phyloP scores from a whole-genome alignment of 2,888 invertebrate species.

The Ellobium chinense region DNA sequence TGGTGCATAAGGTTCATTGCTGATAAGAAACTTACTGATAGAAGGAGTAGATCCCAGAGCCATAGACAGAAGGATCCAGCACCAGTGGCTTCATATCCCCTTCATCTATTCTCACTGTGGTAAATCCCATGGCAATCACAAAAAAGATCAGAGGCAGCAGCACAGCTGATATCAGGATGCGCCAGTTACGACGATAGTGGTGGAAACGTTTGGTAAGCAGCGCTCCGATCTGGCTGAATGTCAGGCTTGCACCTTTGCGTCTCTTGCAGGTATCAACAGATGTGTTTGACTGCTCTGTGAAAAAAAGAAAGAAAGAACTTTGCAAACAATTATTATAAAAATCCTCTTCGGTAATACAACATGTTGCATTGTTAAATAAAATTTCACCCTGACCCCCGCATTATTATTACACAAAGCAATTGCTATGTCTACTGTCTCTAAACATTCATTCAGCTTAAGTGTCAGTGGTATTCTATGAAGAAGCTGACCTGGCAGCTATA shows the following conservation, averaged over 20 bases:
- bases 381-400: no score
- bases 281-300: not conserved
- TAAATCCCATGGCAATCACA: constrained; percentile 76
- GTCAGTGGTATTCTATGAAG: no score
- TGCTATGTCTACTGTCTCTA: no score
- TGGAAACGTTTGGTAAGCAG: constrained; percentile 77
- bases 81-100: constrained; percentile 67
- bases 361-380: no score
- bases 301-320: not conserved
- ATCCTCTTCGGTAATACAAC: no score
- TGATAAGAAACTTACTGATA: constrained; percentile 62
- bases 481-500: no score
- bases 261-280: not conserved
- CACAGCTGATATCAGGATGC: constrained; percentile 72
- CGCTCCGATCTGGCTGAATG: constrained; percentile 64
- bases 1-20: no score
- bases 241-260: constrained; percentile 51
- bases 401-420: no score
- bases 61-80: constrained; percentile 76
- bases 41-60: constrained; percentile 72
- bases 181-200: constrained; percentile 77
- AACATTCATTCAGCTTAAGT: no score
- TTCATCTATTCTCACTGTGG: constrained; percentile 69
- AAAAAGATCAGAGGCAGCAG: constrained; percentile 78
- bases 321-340: no score